A percentile compares a stretch with the other conserved stretches of the same genome.
phyloP scores from a whole-genome alignment of 2,888 invertebrate genomes.

The Chaetogeoica ovagalla region DNA sequence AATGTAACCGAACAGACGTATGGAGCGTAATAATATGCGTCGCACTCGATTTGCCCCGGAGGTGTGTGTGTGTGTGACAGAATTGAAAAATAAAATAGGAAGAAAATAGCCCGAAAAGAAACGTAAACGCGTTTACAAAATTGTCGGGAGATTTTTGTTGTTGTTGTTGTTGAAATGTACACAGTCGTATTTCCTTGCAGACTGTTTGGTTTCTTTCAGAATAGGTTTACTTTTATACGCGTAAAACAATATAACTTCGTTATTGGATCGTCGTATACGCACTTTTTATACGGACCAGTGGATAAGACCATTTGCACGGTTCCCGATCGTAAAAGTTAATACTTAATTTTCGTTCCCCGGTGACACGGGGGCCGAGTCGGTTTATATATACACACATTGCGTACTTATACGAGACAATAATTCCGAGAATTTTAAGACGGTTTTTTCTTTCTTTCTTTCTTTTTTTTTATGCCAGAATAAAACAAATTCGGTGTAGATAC shows the following conservation, averaged over 20 bases:
- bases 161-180: not conserved
- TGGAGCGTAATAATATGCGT: no score
- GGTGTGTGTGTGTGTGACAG: no score
- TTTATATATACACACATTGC: not conserved
- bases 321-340: conserved; percentile 38
- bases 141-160: not conserved
- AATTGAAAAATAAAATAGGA: no score
- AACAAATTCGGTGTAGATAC: conserved; percentile 8
- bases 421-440: not conserved
- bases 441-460: no score
- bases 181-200: conserved; percentile 4
- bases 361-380: conserved; percentile 6
- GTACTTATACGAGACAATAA: conserved; percentile 17
- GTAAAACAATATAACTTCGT: no score
- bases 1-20: no score
- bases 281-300: not conserved
- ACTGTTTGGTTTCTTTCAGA: not conserved
- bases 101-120: no score
- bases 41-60: no score
- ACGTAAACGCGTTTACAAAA: no score
- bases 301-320: not conserved
- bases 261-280: not conserved
- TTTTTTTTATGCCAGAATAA: not conserved
- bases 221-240: conserved; percentile 1
- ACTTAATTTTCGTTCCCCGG: conserved; percentile 32